Evolutionary conservation across 2,113 vertebrate genomes (phyloP).

Genomic region (Syngnathus floridae): DNA sequence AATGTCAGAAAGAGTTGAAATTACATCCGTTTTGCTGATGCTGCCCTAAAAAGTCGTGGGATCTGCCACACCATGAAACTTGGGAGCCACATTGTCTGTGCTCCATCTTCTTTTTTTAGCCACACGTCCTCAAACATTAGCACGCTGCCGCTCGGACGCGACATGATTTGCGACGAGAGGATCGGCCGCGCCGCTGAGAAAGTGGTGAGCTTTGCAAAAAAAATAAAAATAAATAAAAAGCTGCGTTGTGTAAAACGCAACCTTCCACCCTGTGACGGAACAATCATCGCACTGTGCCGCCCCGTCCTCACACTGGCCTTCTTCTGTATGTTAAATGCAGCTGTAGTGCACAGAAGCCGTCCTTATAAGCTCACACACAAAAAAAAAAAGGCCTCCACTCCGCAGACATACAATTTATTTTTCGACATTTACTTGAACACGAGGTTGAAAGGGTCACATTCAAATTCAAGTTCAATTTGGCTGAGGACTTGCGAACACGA

Average conservation of each 20-base stretch:
- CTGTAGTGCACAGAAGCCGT: slow-evolving; percentile 23
- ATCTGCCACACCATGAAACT: background rate
- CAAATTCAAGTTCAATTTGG: background rate
- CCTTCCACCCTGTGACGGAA: slow-evolving; percentile 3
- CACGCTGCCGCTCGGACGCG: background rate
- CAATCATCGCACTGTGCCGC: slow-evolving; percentile 26
- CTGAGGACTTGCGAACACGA: background rate
- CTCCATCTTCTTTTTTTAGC: background rate
- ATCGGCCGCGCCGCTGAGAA: background rate
- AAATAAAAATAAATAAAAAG: background rate
- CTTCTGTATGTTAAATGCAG: slow-evolving; percentile 16
- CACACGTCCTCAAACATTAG: background rate
- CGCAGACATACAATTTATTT: background rate
- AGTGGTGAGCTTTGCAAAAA: background rate
- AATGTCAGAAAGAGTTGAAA: too few species aligned
- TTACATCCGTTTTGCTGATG: too few species aligned
- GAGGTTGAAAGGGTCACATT: background rate
- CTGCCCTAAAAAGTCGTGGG: background rate
- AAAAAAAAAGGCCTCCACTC: background rate
- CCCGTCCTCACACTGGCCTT: background rate
- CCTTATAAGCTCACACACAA: slow-evolving; percentile 9
- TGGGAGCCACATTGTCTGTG: background rate
- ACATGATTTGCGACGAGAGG: background rate
- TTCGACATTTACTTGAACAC: background rate
- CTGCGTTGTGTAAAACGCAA: background rate